Conservation (phyloP, 2,888 invertebrate genomes). For the Subacronicta megacephala region DNA sequence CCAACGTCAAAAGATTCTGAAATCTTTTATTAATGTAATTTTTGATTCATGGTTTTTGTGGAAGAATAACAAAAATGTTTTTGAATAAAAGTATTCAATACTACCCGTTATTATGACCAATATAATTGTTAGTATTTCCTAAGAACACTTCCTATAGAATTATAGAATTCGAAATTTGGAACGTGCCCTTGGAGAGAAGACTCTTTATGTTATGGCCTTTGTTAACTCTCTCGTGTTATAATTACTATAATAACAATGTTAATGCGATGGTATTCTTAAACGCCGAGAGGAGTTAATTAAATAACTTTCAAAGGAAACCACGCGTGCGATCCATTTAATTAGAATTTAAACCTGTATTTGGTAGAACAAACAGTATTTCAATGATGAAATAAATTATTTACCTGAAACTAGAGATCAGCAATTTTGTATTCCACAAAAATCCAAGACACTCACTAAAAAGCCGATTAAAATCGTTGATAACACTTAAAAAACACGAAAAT, state of each 20-base stretch:
- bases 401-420: constrained; percentile 39
- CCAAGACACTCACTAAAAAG: constrained; percentile 29
- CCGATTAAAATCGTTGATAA: constrained; percentile 1
- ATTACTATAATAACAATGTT: constrained; percentile 26
- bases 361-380: not conserved
- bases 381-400: constrained; percentile 19
- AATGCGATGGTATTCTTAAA: not conserved
- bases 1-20: constrained; percentile 15
- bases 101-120: too few relatives aligned
- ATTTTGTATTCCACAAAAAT: constrained; percentile 22
- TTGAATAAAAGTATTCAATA: too few relatives aligned
- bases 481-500: constrained; percentile 31
- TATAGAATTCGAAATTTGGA: not conserved
- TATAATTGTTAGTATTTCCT: too few relatives aligned
- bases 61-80: too few relatives aligned
- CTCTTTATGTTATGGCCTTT: not conserved
- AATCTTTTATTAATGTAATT: not conserved
- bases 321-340: constrained; percentile 1
- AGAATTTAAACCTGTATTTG: constrained; percentile 2
- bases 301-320: constrained; percentile 18
- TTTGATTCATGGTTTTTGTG: not conserved
- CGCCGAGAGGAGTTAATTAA: constrained; percentile 13
- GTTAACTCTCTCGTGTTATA: constrained; percentile 5
- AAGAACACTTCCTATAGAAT: not conserved
- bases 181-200: not conserved